Conservation (phyloP, 2,888 invertebrate species). For the Tryphoninae sp. region DNA sequence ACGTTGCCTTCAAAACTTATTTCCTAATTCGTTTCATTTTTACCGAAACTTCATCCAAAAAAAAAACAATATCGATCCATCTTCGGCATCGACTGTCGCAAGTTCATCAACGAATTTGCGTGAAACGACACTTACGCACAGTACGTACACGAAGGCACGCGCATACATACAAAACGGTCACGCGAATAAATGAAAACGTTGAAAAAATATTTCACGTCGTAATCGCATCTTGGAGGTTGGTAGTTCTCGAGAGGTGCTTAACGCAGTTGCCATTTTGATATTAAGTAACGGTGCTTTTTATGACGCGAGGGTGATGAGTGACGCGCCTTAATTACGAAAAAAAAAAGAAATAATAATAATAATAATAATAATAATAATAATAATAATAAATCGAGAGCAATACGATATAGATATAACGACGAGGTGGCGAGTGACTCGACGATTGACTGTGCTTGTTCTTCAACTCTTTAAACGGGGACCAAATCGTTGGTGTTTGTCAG, state of each 20-base stretch:
- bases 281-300: slow-evolving; percentile 39
- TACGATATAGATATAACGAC: slow-evolving; percentile 18
- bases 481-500: slow-evolving; percentile 45
- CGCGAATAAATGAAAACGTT: slow-evolving; percentile 1
- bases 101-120: neutral
- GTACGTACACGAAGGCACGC: neutral
- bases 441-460: neutral
- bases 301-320: neutral
- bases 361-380: neutral
- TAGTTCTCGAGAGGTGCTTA: slow-evolving; percentile 50
- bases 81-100: neutral
- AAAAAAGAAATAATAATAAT: neutral
- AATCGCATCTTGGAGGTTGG: slow-evolving; percentile 39
- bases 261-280: slow-evolving; percentile 67
- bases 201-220: slow-evolving; percentile 25
- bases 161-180: neutral
- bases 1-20: slow-evolving; percentile 47
- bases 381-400: slow-evolving; percentile 43
- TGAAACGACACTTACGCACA: neutral
- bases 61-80: neutral
- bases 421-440: neutral
- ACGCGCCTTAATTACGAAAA: slow-evolving; percentile 49
- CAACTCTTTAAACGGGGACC: slow-evolving; percentile 47
- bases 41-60: neutral
- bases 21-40: slow-evolving; percentile 3